These are phyloP conservation scores for Rhinella marina DNA, from an alignment of 2,797 vertebrate genomes.

Conservation along the genomic window DNA sequence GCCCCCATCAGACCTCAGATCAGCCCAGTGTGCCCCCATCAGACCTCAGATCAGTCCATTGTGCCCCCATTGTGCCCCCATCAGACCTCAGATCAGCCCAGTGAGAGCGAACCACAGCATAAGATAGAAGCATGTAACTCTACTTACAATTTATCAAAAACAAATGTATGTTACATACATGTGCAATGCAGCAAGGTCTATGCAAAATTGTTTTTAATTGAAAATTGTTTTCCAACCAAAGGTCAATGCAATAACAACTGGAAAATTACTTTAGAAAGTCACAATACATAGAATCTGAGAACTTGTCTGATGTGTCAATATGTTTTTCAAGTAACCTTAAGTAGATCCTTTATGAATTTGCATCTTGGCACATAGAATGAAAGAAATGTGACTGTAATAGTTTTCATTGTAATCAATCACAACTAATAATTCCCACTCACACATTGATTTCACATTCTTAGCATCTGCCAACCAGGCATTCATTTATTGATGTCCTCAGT, in stretches of 20 bases:
- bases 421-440: slow-evolving; percentile 29
- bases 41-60: too few species aligned
- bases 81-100: too few species aligned
- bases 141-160: too few species aligned
- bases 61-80: too few species aligned
- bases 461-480: slow-evolving; percentile 26
- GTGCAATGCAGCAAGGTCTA: too few species aligned
- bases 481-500: slow-evolving; percentile 15
- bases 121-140: too few species aligned
- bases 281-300: background rate
- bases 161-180: too few species aligned
- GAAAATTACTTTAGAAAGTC: background rate
- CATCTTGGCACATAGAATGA: background rate
- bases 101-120: too few species aligned
- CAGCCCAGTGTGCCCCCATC: too few species aligned
- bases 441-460: slow-evolving; percentile 36
- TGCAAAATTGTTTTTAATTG: too few species aligned
- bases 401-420: slow-evolving; percentile 32
- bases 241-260: background rate
- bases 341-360: slow-evolving; percentile 1
- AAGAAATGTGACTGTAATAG: slow-evolving; percentile 13
- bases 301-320: background rate
- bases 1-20: too few species aligned
- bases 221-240: too few species aligned
- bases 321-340: slow-evolving; percentile 32